Conservation (phyloP, 2,797 vertebrate genomes). For the Galago senegalensis region DNA sequence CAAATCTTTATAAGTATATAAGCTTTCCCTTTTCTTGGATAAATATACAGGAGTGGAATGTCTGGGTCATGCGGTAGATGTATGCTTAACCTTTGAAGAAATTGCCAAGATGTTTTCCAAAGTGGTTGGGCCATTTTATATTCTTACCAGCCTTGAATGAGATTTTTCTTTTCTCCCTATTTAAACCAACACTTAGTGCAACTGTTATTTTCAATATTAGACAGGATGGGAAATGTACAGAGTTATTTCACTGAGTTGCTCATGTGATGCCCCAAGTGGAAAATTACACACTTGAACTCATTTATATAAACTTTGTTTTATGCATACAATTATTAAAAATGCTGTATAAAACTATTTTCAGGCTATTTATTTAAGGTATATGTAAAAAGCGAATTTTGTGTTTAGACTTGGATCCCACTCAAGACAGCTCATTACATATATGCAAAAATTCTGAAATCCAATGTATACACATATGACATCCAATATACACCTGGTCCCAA, state of each 20-base stretch:
- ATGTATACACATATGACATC: background rate
- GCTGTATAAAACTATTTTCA: background rate
- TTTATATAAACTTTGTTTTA: background rate
- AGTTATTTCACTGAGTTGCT: background rate
- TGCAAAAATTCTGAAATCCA: background rate
- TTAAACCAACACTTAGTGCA: background rate
- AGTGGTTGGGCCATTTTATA: background rate
- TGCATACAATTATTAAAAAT: background rate
- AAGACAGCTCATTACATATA: background rate
- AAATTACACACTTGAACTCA: background rate
- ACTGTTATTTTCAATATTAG: background rate
- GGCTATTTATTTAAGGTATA: background rate
- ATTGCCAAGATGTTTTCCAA: background rate
- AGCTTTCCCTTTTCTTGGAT: background rate
- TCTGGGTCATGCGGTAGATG: background rate
- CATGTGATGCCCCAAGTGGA: background rate
- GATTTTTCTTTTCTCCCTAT: background rate
- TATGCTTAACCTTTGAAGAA: slow-evolving; percentile 16
- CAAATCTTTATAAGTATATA: background rate
- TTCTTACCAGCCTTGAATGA: background rate
- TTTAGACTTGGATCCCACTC: background rate
- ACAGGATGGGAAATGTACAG: background rate
- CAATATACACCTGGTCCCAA: background rate
- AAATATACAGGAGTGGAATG: background rate
- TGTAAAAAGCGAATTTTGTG: background rate